phyloP scores from a whole-genome alignment of 2,113 vertebrate species.

The Salvelinus fontinalis region DNA sequence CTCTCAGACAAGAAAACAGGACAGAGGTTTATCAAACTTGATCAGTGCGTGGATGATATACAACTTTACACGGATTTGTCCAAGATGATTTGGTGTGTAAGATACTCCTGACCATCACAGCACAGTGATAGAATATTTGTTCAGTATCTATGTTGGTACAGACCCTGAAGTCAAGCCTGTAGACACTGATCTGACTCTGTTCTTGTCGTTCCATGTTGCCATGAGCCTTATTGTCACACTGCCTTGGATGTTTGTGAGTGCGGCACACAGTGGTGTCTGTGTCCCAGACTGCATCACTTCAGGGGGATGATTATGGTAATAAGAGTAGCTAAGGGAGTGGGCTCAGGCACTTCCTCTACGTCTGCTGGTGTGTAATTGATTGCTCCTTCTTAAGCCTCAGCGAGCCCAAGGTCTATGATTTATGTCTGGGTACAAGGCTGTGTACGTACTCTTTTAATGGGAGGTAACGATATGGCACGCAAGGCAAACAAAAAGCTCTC shows the following conservation, averaged over 20 bases:
- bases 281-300: conserved; percentile 41
- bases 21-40: too few relatives aligned
- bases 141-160: too few relatives aligned
- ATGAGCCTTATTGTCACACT: conserved; percentile 1
- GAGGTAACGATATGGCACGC: conserved; percentile 76
- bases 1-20: too few relatives aligned
- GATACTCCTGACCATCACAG: too few relatives aligned
- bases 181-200: conserved; percentile 16
- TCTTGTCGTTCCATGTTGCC: conserved; percentile 18
- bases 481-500: conserved; percentile 74
- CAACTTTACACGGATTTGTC: too few relatives aligned
- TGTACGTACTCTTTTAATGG: conserved; percentile 72
- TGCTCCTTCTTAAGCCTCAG: conserved; percentile 64
- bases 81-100: too few relatives aligned
- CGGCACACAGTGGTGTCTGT: conserved; percentile 22
- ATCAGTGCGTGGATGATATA: too few relatives aligned
- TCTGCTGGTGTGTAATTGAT: conserved; percentile 73
- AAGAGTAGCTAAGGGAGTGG: conserved; percentile 60
- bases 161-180: too few relatives aligned
- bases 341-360: conserved; percentile 66
- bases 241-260: conserved; percentile 8
- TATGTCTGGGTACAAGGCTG: conserved; percentile 70
- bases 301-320: conserved; percentile 63
- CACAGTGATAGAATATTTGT: too few relatives aligned
- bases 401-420: conserved; percentile 74